A percentile compares a stretch with the other conserved stretches of the same genome.
Conservation (phyloP, 2,888 invertebrate species). For the Stictocephala bisonia region DNA sequence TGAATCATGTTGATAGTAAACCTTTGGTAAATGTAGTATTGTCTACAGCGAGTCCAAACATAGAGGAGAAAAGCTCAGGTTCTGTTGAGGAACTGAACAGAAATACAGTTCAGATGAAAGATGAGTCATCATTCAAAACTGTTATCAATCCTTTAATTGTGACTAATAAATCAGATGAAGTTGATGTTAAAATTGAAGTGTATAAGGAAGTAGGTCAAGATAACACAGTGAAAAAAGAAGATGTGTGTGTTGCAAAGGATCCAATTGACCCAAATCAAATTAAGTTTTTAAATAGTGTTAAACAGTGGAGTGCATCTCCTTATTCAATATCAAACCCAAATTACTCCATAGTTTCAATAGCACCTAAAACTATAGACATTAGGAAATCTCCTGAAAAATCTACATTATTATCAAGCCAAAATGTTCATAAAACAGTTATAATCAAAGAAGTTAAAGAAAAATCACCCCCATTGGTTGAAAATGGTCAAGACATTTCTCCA, state of each 20-base stretch:
- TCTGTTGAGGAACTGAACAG: no score
- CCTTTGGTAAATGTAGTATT: slow-evolving; percentile 74
- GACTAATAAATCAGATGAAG: slow-evolving; percentile 19
- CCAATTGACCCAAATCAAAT: slow-evolving; percentile 40
- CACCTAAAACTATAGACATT: slow-evolving; percentile 35
- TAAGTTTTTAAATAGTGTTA: slow-evolving; percentile 30
- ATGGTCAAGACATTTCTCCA: slow-evolving; percentile 30
- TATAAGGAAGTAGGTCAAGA: slow-evolving; percentile 1
- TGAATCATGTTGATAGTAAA: slow-evolving; percentile 76
- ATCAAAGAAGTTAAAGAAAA: slow-evolving; percentile 42
- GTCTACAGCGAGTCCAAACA: slow-evolving; percentile 65
- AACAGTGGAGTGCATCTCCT: slow-evolving; percentile 38
- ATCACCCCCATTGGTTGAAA: slow-evolving; percentile 16
- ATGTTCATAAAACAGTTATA: slow-evolving; percentile 42
- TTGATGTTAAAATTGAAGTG: slow-evolving; percentile 21
- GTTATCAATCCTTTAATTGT: not conserved
- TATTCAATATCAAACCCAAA: slow-evolving; percentile 43
- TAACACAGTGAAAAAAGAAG: not conserved
- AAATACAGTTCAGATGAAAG: slow-evolving; percentile 4
- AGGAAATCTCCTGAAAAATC: slow-evolving; percentile 35
- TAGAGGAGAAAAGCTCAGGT: no score
- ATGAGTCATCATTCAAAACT: not conserved
- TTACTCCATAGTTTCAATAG: slow-evolving; percentile 46
- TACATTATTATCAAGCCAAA: slow-evolving; percentile 33
- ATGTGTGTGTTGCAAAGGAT: slow-evolving; percentile 17